Evolutionary conservation across 2,888 invertebrate species (phyloP).

Genomic region (Caradrina kadenii): DNA sequence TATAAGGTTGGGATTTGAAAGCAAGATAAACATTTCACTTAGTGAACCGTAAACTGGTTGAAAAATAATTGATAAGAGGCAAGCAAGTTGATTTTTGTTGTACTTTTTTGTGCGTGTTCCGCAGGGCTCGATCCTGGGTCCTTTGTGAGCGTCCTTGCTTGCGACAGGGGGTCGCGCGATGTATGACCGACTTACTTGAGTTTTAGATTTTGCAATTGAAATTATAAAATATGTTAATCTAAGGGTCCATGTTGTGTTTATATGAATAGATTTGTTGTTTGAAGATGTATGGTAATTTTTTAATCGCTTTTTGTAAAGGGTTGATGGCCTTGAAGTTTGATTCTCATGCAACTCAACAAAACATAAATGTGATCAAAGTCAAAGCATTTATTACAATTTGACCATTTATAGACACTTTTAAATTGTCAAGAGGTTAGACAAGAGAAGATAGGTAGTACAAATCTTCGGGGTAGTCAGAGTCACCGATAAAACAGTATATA

Average conservation of each 20-base stretch:
- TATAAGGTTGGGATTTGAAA: slow-evolving; percentile 21
- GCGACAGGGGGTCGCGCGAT: slow-evolving; percentile 49
- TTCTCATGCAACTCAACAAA: slow-evolving; percentile 18
- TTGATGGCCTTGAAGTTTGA: slow-evolving; percentile 26
- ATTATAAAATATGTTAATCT: slow-evolving; percentile 40
- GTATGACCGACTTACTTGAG: slow-evolving; percentile 60
- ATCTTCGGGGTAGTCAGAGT: too few relatives aligned
- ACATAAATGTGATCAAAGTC: too few relatives aligned
- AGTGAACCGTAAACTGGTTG: slow-evolving; percentile 70
- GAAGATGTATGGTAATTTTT: slow-evolving; percentile 42
- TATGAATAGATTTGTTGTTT: slow-evolving; percentile 37
- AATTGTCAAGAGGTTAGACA: too few relatives aligned
- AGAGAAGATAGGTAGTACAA: too few relatives aligned
- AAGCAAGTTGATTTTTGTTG: slow-evolving; percentile 67
- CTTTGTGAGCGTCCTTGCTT: slow-evolving; percentile 62
- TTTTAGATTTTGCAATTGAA: slow-evolving; percentile 37
- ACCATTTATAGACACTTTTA: too few relatives aligned
- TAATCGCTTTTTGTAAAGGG: background rate
- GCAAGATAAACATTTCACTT: slow-evolving; percentile 60
- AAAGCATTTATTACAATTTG: too few relatives aligned
- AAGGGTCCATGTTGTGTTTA: slow-evolving; percentile 18
- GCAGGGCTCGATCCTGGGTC: slow-evolving; percentile 61
- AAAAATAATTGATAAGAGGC: slow-evolving; percentile 75
- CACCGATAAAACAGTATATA: too few relatives aligned
- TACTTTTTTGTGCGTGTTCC: slow-evolving; percentile 63